Evolutionary conservation across 2,888 invertebrate genomes (phyloP), one percentile per base, ranked within the genome.

Genomic region (Micoletzkya japonica): DNA sequence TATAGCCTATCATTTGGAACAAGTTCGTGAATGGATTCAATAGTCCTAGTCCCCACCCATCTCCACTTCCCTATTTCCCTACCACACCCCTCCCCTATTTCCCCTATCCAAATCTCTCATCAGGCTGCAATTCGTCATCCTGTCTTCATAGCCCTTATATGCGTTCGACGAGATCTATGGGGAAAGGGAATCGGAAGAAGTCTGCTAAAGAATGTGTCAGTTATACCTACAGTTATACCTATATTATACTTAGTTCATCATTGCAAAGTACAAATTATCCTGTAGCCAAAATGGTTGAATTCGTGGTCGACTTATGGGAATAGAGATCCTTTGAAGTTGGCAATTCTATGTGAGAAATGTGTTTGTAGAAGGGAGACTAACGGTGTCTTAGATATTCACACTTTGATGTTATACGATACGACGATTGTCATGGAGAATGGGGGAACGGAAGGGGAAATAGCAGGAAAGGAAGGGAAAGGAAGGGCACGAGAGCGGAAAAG

Each of bases 71-170:
- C 50, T 50, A 20, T 24, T 7, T 30, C n/a, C 24, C 57, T 34
- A 57, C 24, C 57, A 14, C 2, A 28, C n/a, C 57, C 34, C 57
- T 24, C 34, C 30, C 6, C 57, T 20, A 28, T 7, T 32, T 32
- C 58, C 0, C 17, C n/a, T 34, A n/a, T 6, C 7, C 24, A 7
- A 6, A 24, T n/a, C 28, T 44, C 50, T 26, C 24, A 24, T 24
- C 63, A 63, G 63, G 63, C 49, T 0, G n/a, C 26, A 7, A 63
- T 63, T 26, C 49, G 52, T 50, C 44, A 28, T n/a, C 63, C 63
- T 50, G 26, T 63, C 20, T 63, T 63, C 63, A 52, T 63, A 2
- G 63, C 63, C 32, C 63, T 63, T 17, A 49, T 63, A 17, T 63
- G 63, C 26, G 63, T 63, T n/a, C 50, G 52, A 30, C 39, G 24